Percentiles rank a stretch among this genome's conserved stretches.
These are phyloP conservation scores for Desoria tigrina DNA, from an alignment of 2,888 invertebrate genomes.

Conservation along the genomic window DNA sequence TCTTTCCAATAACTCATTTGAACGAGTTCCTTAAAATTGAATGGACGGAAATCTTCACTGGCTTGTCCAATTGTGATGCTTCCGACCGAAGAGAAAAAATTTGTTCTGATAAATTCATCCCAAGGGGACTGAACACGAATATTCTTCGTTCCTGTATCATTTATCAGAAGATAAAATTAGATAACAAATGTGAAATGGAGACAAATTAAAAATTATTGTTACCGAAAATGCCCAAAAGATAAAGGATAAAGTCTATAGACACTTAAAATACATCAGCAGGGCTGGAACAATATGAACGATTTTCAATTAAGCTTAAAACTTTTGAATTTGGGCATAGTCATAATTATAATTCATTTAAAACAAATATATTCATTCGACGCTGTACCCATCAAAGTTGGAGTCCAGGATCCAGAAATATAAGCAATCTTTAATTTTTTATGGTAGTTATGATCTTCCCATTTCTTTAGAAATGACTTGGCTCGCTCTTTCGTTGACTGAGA, in stretches of 20 bases:
- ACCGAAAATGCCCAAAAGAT: too few relatives aligned
- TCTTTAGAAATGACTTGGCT: not conserved
- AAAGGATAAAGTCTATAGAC: too few relatives aligned
- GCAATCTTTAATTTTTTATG: conserved; percentile 7
- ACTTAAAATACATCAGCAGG: too few relatives aligned
- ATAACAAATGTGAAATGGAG: too few relatives aligned
- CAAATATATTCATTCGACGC: too few relatives aligned
- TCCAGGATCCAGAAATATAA: conserved; percentile 8
- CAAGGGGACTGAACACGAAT: conserved; percentile 13
- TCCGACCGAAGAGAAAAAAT: conserved; percentile 15
- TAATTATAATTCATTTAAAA: too few relatives aligned
- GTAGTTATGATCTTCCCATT: conserved; percentile 9
- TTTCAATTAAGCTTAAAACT: too few relatives aligned
- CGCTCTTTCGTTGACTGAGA: conserved; percentile 3
- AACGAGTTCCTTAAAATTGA: conserved; percentile 32
- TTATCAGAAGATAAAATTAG: too few relatives aligned
- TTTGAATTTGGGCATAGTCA: too few relatives aligned
- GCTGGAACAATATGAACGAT: too few relatives aligned
- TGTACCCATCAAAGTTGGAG: too few relatives aligned
- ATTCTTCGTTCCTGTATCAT: not conserved
- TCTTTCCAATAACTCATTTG: conserved; percentile 34
- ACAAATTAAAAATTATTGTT: too few relatives aligned
- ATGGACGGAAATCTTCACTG: conserved; percentile 17
- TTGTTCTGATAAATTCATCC: conserved; percentile 8
- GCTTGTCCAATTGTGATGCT: not conserved